Evolutionary conservation across 2,888 invertebrate species (phyloP), one percentile per base, ranked within the genome.

Genomic region (Augiades crinisus): DNA sequence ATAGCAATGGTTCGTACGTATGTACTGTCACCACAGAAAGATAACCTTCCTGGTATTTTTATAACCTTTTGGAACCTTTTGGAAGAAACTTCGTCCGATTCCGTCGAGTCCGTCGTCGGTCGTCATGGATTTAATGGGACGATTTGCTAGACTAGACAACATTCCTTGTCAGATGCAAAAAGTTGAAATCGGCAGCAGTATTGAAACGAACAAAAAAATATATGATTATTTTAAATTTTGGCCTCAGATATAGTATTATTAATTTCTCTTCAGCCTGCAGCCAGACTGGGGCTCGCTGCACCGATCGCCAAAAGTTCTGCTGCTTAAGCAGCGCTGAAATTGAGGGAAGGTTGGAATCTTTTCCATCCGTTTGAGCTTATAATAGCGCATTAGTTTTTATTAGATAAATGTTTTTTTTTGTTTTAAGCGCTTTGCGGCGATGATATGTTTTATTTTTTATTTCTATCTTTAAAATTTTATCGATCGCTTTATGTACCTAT

Each of bases 311-410:
- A 41, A 49, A 49, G 40, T 49, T 49, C 16, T 49, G 47, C 47
- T 49, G 47, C 33, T 49, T 49, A 49, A 49, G 47, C 47, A 49
- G 40, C 7, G 33, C 47, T 40, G 49, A 49, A 27, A 49, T 49
- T 34, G 49, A 49, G 27, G 33, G 34, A 16, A 49, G 49, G 49
- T 41, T 49, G 49, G 49, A 49, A 49, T 41, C n/a, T 49, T 49
- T 49, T 49, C 49, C 49, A 49, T 49, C 49, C 49, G 19, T 49
- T 41, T 49, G 24, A 49, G 49, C 49, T 49, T 49, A 19, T 7
- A 47, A 33, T 47, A 41, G 49, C 30, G 41, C 34, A 34, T 34
- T 49, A 49, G 41, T 10, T 13, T 5, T 4, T 30, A 44, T 45
- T 41, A 30, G 10, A n/a, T 30, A n/a, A 30, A 30, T n/a, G 8